These are phyloP conservation scores for Graptemys geographica DNA, from an alignment of 2,797 vertebrate species.

Conservation along the genomic window DNA sequence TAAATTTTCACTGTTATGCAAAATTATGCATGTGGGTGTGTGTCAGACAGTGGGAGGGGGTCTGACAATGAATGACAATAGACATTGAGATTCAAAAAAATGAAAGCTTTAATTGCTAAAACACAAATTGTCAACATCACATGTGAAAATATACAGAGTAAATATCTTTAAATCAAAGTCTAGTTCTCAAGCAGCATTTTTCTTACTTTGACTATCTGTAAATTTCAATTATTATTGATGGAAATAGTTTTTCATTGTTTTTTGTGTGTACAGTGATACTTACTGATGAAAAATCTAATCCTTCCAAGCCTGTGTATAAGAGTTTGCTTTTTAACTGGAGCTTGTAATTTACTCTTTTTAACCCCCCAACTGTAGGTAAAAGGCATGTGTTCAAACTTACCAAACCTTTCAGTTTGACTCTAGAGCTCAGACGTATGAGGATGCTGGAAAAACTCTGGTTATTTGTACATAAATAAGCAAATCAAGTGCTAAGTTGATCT, in stretches of 20 bases:
- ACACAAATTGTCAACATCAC: not conserved
- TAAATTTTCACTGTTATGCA: not conserved
- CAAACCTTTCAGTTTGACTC: not conserved
- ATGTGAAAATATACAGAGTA: not conserved
- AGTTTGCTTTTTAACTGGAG: not conserved
- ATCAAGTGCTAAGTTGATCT: not conserved
- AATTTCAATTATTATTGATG: not conserved
- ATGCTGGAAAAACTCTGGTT: not conserved
- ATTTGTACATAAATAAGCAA: not conserved
- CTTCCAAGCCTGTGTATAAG: not conserved
- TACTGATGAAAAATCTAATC: not conserved
- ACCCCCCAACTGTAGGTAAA: not conserved
- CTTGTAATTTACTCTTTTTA: conserved; percentile 12
- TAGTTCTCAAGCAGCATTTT: not conserved
- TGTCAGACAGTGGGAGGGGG: not conserved
- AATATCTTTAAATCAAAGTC: not conserved
- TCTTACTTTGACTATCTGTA: not conserved
- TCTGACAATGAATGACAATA: not conserved
- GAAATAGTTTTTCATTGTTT: not conserved
- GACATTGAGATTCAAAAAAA: not conserved
- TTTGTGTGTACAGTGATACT: not conserved
- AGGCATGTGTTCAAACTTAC: not conserved
- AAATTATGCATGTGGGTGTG: not conserved
- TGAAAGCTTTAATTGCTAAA: not conserved
- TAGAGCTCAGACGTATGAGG: not conserved